A percentile compares a stretch with the other conserved stretches of the same genome.
Conservation (phyloP, 2,888 invertebrate species). For the Philonicus albiceps region DNA sequence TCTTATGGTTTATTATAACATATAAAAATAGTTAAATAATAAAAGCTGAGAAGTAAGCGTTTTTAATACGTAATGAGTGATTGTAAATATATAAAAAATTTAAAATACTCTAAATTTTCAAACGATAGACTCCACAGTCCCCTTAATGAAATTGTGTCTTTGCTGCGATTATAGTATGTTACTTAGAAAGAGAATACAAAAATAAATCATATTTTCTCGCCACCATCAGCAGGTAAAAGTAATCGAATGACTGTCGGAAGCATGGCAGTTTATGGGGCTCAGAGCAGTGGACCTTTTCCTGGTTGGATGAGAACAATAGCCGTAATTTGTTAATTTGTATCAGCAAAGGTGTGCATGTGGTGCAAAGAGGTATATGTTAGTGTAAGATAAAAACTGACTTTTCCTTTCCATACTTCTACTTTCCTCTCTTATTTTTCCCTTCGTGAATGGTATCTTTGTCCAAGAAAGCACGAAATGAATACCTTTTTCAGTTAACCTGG, state of each 20-base stretch:
- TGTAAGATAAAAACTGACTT: conserved; percentile 3
- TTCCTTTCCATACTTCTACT: background rate
- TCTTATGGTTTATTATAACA: no score
- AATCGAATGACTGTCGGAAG: background rate
- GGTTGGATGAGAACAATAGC: background rate
- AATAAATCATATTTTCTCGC: background rate
- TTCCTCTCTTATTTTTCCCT: background rate
- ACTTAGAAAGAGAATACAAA: background rate
- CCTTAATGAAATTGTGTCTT: background rate
- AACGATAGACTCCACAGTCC: no score
- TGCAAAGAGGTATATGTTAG: background rate
- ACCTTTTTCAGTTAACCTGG: background rate
- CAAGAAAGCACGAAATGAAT: conserved; percentile 14
- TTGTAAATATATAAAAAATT: no score
- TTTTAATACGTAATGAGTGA: no score
- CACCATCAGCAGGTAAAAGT: background rate
- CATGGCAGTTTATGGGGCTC: background rate
- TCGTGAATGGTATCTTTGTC: background rate
- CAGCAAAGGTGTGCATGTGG: background rate
- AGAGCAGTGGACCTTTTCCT: background rate
- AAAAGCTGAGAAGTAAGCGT: no score
- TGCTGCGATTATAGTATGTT: no score
- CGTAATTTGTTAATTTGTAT: background rate
- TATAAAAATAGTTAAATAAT: no score
- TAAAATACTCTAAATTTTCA: no score